A percentile compares a stretch with the other conserved stretches of the same genome.
Evolutionary conservation across 2,888 invertebrate genomes (phyloP).

Genomic region (Anarsia innoxiella): DNA sequence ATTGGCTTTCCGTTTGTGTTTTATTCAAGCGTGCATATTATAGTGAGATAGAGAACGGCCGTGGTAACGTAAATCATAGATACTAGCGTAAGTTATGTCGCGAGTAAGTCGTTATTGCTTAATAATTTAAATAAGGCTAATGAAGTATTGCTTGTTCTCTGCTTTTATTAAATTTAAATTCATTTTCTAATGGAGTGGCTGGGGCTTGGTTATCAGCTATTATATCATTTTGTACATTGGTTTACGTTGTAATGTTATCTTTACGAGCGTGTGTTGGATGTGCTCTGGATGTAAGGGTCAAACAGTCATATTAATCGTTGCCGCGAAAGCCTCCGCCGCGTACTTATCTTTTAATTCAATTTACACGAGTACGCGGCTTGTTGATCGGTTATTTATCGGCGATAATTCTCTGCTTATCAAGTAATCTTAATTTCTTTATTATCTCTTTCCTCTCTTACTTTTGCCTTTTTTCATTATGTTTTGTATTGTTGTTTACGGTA

Average conservation of each 20-base stretch:
- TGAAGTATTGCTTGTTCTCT: slow-evolving; percentile 42
- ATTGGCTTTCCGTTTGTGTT: slow-evolving; percentile 50
- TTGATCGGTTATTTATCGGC: slow-evolving; percentile 53
- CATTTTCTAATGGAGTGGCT: slow-evolving; percentile 7
- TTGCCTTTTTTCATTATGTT: background rate
- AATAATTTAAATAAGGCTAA: slow-evolving; percentile 60
- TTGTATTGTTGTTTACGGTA: no score
- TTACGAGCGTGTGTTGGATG: slow-evolving; percentile 29
- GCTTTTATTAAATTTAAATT: slow-evolving; percentile 23
- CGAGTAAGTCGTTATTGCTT: slow-evolving; percentile 48
- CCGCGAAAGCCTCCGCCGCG: slow-evolving; percentile 41
- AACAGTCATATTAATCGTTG: slow-evolving; percentile 44
- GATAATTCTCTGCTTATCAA: slow-evolving; percentile 48
- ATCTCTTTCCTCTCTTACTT: slow-evolving; percentile 23
- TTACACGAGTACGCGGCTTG: slow-evolving; percentile 50
- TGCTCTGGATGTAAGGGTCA: slow-evolving; percentile 39
- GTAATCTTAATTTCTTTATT: slow-evolving; percentile 59
- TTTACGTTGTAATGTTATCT: slow-evolving; percentile 37
- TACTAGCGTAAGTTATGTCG: slow-evolving; percentile 43
- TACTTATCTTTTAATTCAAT: slow-evolving; percentile 67
- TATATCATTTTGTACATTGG: slow-evolving; percentile 22
- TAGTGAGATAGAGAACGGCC: slow-evolving; percentile 42
- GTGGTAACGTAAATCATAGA: slow-evolving; percentile 48
- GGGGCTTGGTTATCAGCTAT: slow-evolving; percentile 7
- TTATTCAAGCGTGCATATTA: slow-evolving; percentile 45